Evolutionary conservation across 1,140 invertebrate species (phyloP), one percentile per base, ranked within the genome.

Genomic region (Ectropis grisescens): DNA sequence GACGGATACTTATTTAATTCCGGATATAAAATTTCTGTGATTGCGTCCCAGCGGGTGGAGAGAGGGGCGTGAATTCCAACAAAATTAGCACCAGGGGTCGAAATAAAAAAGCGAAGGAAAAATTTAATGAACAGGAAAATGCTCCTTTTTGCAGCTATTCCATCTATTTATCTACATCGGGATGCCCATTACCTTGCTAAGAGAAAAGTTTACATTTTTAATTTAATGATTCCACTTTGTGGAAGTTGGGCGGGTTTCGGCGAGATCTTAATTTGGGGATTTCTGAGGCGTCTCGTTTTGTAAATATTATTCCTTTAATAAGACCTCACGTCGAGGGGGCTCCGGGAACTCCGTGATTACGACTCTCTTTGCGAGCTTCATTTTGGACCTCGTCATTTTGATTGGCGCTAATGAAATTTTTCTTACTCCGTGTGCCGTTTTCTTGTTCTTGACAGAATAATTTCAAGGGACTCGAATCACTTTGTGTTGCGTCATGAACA

Each of bases 61-160:
- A 60, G 65, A 80, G 80, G 80, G 80, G 82, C 79, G 82, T 80
- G 82, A 84, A 84, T 84, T 82, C 80, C 82, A 72, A 76, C 75
- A 79, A 84, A 84, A 84, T 84, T 84, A 84, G 82, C 80, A 82
- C 80, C 71, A 80, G 79, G 80, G 82, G 74, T 80, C 74, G 75
- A 80, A 81, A 81, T 81, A 81, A 81, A 81, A 45, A 80, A 78
- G 74, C 74, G 69, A 78, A 82, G 65, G 74, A 82, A 83, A 82
- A 82, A 83, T 82, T 83, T 83, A 83, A 83, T 83, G 82, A 83
- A 83, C 80, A 82, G 82, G 82, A 83, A 83, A 83, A 83, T 82
- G 75, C 75, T 80, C 79, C 80, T 82, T 83, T 82, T 79, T 81
- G 75, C 78, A 81, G 76, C 76, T 81, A 81, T 81, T 81, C 71